Conservation (phyloP, 1,140 invertebrate species). For the Steinernema feltiae region DNA sequence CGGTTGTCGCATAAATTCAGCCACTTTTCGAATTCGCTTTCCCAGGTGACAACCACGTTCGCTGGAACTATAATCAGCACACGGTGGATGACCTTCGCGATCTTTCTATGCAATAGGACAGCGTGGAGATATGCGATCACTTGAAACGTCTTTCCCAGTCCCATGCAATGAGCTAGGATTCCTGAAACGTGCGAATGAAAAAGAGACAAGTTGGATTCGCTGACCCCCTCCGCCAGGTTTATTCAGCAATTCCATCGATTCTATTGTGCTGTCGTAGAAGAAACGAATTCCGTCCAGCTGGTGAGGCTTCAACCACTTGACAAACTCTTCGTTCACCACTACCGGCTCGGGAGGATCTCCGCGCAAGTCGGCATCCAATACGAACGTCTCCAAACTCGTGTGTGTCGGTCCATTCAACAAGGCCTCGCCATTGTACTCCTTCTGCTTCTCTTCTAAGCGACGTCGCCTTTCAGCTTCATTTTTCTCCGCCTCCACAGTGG, state of each 20-base stretch:
- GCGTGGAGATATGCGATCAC: slow-evolving; percentile 96
- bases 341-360: slow-evolving; percentile 62
- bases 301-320: slow-evolving; percentile 86
- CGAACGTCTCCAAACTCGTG: background rate
- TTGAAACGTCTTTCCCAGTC: slow-evolving; percentile 88
- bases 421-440: background rate
- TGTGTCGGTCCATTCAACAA: no score
- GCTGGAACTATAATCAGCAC: background rate
- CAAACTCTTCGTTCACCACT: slow-evolving; percentile 84
- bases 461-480: background rate
- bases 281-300: slow-evolving; percentile 98
- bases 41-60: slow-evolving; percentile 74
- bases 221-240: slow-evolving; percentile 84
- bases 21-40: slow-evolving; percentile 97
- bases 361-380: background rate
- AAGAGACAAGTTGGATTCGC: slow-evolving; percentile 64
- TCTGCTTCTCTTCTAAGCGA: background rate
- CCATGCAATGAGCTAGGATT: slow-evolving; percentile 59
- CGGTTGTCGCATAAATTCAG: slow-evolving; percentile 70
- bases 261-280: slow-evolving; percentile 94
- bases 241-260: slow-evolving; percentile 64
- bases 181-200: slow-evolving; percentile 14
- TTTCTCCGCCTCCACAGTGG: background rate
- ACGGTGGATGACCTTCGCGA: slow-evolving; percentile 66
- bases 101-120: slow-evolving; percentile 85